Base-by-base conservation (phyloP, 2,797 vertebrate species). In the Pteropus rufus region DNA sequence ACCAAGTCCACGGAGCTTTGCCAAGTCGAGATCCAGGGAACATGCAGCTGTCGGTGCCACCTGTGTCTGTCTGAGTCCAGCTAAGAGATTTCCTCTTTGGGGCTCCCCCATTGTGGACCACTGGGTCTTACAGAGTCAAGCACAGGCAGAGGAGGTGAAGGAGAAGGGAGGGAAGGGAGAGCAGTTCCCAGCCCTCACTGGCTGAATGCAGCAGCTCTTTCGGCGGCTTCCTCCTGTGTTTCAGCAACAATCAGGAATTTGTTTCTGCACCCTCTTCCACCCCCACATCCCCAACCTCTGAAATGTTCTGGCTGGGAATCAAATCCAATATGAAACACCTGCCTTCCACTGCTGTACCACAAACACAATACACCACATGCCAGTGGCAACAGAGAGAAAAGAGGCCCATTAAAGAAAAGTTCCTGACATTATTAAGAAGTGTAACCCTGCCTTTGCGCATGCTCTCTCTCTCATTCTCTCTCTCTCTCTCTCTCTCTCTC, bases 321-420 rank as follows among this genome's bases (percentile, higher is more conserved):
- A 97, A 96, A n/a, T 67, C n/a, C 81, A 64, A 16, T 23, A 77
- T 41, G 91, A 89, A 98, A 82, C 96, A 93, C 24, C 12, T 95
- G 96, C 69, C 89, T 60, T 79, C 26, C 92, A 64, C 95, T 70
- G 44, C 18, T 41, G 76, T 36, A 12, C 19, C 24, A 11, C 29
- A 67, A 21, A 14, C 34, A 60, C 76, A 90, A 82, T 5, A 7
- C 75, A 0, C 77, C 93, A 86, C 88, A 88, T 39, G 93, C 49
- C 97, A 89, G 11, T 26, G n/a, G 29, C 81, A 89, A 44, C 18
- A 24, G 72, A 56, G 16, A 88, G 89, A 96, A 73, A 24, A 7
- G 49, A 52, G 93, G 21, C 15, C 75, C 15, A 31, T 84, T 89
- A 65, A 97, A 89, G 90, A 54, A 91, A 92, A 84, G 81, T 8